Evolutionary conservation across 2,113 vertebrate genomes (phyloP).

Genomic region (Python bivittatus): DNA sequence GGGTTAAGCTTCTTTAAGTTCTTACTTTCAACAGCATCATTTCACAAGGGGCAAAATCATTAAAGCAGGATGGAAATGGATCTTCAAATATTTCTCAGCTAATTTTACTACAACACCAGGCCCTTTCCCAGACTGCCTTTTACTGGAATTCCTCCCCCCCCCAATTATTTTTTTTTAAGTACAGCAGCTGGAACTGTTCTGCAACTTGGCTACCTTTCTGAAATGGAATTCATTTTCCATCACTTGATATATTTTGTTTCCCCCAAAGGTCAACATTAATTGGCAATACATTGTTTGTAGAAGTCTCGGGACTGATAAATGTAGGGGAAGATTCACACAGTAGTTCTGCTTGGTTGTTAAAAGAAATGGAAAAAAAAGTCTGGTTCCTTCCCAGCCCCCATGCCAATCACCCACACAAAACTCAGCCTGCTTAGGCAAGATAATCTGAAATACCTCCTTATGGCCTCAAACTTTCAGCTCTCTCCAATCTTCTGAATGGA

Average conservation of each 20-base stretch:
- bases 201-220: conserved; percentile 56
- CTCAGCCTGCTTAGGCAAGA: conserved; percentile 4
- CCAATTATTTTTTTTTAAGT: conserved; percentile 35
- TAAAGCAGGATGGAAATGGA: not conserved
- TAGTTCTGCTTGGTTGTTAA: conserved; percentile 60
- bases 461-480: not conserved
- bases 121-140: conserved; percentile 66
- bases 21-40: conserved; percentile 43
- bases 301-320: conserved; percentile 61
- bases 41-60: conserved; percentile 37
- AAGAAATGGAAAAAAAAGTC: conserved; percentile 49
- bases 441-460: not conserved
- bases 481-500: not conserved
- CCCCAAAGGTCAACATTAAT: conserved; percentile 71
- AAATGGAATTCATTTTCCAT: conserved; percentile 70
- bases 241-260: conserved; percentile 70
- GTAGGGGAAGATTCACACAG: conserved; percentile 62
- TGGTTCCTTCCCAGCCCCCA: conserved; percentile 46
- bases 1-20: conserved; percentile 58
- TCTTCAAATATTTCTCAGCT: conserved; percentile 66
- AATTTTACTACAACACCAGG: conserved; percentile 66
- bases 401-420: conserved; percentile 56
- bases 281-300: conserved; percentile 67
- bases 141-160: conserved; percentile 49
- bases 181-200: conserved; percentile 69